These are phyloP conservation scores for Chionodraco myersi DNA, from an alignment of 2,113 vertebrate genomes.

Conservation along the genomic window DNA sequence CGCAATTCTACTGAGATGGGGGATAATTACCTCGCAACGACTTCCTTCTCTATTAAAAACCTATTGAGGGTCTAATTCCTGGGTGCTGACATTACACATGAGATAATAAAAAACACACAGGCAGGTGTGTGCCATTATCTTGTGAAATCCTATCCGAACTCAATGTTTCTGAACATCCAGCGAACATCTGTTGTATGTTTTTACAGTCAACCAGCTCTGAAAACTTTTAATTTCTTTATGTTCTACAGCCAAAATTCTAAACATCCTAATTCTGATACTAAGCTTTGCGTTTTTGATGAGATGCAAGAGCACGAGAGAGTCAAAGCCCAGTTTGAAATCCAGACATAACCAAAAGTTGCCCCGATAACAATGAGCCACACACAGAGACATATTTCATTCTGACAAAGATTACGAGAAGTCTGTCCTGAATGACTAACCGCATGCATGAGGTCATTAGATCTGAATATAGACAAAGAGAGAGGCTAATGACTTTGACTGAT, in stretches of 20 bases:
- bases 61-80: conserved; percentile 44
- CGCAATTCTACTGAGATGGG: conserved; percentile 33
- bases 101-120: conserved; percentile 10
- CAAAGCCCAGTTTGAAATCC: conserved; percentile 1
- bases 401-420: conserved; percentile 24
- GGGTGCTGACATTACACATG: conserved; percentile 27
- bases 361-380: conserved; percentile 25
- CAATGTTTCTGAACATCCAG: neutral
- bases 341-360: conserved; percentile 10
- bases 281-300: conserved; percentile 31
- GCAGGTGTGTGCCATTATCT: conserved; percentile 14
- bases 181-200: neutral
- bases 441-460: conserved; percentile 12
- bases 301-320: conserved; percentile 32
- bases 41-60: conserved; percentile 66
- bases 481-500: conserved; percentile 4
- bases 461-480: conserved; percentile 9
- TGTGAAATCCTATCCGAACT: neutral
- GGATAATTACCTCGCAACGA: conserved; percentile 62
- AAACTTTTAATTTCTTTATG: conserved; percentile 10
- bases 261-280: neutral
- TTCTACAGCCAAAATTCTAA: conserved; percentile 3
- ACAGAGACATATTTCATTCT: conserved; percentile 38
- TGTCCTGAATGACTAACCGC: conserved; percentile 17
- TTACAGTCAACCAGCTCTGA: neutral